Percentiles rank a stretch among this genome's conserved stretches.
Conservation (phyloP, 2,888 invertebrate species). For the Diadegma fenestrale region DNA sequence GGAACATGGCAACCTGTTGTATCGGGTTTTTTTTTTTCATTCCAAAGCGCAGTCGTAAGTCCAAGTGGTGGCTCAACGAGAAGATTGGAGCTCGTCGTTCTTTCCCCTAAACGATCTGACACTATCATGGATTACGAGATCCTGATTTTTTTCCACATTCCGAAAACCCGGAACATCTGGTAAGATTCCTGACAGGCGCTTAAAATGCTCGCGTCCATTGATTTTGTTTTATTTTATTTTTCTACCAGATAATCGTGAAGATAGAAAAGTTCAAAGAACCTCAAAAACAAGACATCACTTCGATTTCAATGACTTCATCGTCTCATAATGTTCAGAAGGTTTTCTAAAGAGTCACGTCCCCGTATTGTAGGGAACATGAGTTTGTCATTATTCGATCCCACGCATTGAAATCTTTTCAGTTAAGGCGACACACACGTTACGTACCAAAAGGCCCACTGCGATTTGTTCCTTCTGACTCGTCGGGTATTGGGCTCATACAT, state of each 20-base stretch:
- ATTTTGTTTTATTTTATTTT: too few species aligned
- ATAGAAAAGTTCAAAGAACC: not conserved
- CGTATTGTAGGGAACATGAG: not conserved
- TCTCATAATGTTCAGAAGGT: not conserved
- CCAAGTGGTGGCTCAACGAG: too few species aligned
- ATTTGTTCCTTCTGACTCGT: not conserved
- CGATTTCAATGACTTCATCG: not conserved
- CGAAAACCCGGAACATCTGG: too few species aligned
- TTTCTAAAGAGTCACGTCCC: not conserved
- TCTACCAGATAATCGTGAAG: not conserved
- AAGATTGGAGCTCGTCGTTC: too few species aligned
- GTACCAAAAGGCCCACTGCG: not conserved
- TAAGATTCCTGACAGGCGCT: too few species aligned
- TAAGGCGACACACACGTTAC: not conserved
- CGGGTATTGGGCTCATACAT: not conserved
- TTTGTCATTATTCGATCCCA: slow-evolving; percentile 10
- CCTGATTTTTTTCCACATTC: too few species aligned
- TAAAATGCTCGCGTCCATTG: too few species aligned
- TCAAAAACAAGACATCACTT: not conserved
- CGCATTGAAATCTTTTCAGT: slow-evolving; percentile 24
- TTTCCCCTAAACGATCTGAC: too few species aligned
- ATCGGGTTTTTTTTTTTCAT: not conserved
- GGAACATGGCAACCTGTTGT: not conserved
- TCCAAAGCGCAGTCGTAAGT: too few species aligned
- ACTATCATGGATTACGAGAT: too few species aligned